A percentile compares a stretch with the other conserved stretches of the same genome.
Conservation (phyloP, 1,140 invertebrate species). For the Tetramorium parvispinum region DNA sequence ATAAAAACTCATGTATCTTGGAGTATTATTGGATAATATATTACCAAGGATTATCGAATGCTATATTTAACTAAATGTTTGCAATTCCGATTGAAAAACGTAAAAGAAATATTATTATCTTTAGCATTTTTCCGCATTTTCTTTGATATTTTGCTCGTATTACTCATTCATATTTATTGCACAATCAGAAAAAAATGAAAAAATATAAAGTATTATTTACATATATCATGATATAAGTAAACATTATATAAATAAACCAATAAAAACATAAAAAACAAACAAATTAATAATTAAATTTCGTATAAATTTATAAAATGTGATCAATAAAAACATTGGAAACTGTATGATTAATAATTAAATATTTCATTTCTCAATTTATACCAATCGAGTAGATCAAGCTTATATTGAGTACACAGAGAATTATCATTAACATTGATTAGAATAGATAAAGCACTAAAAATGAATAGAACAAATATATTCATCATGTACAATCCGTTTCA, state of each 20-base stretch:
- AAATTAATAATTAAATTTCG: background rate
- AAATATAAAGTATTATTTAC: background rate
- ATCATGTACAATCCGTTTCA: background rate
- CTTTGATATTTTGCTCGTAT: background rate
- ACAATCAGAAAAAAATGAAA: background rate
- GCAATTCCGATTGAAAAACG: background rate
- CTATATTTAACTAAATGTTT: slow-evolving; percentile 24
- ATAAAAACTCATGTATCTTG: background rate
- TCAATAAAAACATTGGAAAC: background rate
- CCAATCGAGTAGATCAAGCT: background rate
- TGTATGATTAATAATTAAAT: background rate
- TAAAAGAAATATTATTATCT: slow-evolving; percentile 11
- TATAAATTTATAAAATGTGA: background rate
- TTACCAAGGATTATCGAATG: background rate
- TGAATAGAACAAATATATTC: background rate
- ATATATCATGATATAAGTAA: background rate
- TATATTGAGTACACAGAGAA: background rate
- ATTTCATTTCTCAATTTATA: background rate
- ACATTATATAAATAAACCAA: background rate
- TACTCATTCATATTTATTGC: background rate
- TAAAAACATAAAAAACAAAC: background rate
- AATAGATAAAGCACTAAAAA: background rate
- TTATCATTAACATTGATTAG: background rate
- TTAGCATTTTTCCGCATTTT: background rate
- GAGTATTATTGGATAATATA: background rate